Evolutionary conservation across 2,113 vertebrate species (phyloP).

Genomic region (Elgaria multicarinata): DNA sequence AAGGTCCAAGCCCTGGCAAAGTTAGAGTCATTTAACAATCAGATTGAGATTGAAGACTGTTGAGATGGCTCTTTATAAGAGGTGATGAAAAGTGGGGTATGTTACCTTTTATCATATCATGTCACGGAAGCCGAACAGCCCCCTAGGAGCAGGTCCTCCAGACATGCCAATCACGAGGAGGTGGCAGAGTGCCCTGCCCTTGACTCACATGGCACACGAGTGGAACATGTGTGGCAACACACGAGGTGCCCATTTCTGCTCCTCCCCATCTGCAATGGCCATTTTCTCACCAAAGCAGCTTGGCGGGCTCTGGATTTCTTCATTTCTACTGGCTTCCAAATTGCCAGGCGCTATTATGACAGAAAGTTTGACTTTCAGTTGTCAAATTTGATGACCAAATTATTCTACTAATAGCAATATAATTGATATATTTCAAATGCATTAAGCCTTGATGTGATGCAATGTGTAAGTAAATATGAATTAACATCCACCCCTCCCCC

Average conservation of each 20-base stretch:
- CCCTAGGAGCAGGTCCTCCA: too few relatives aligned
- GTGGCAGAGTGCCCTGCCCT: too few relatives aligned
- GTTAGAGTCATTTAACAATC: background rate
- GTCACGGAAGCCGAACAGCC: too few relatives aligned
- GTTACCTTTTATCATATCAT: too few relatives aligned
- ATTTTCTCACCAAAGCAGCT: too few relatives aligned
- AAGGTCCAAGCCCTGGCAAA: background rate
- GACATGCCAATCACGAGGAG: too few relatives aligned
- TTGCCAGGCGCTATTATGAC: background rate
- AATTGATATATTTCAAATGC: background rate
- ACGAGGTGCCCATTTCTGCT: too few relatives aligned
- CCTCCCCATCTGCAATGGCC: too few relatives aligned
- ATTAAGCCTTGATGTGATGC: background rate
- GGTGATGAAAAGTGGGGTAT: background rate
- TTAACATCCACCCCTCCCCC: background rate
- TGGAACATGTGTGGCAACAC: too few relatives aligned
- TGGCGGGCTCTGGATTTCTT: too few relatives aligned
- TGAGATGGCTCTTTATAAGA: background rate
- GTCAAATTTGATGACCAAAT: background rate
- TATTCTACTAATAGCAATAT: background rate
- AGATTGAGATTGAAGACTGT: background rate
- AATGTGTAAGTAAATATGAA: background rate
- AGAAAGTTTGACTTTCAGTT: background rate
- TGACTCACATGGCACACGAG: too few relatives aligned
- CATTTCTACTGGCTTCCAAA: background rate